Evolutionary conservation across 2,113 vertebrate species (phyloP).

Genomic region (Daphoenositta chrysoptera): DNA sequence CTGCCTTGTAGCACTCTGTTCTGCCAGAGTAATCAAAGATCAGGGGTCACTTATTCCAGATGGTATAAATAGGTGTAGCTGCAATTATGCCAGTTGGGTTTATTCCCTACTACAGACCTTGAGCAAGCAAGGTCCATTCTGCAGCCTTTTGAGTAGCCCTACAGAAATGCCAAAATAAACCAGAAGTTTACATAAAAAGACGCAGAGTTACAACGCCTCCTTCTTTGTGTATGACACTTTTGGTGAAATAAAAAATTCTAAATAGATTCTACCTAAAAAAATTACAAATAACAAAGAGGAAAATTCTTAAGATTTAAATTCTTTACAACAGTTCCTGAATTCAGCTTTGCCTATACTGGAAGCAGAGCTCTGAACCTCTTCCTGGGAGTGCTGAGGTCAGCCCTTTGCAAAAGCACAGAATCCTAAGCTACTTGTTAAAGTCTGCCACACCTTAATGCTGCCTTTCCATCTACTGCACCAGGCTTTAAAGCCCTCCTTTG

Average conservation of each 20-base stretch:
- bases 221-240: neutral
- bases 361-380: neutral
- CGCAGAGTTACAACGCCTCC: accelerated
- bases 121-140: neutral
- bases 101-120: neutral
- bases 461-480: neutral
- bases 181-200: neutral
- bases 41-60: neutral
- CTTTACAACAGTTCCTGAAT: neutral
- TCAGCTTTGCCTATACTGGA: neutral
- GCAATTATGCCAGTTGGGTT: neutral
- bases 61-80: neutral
- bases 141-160: neutral
- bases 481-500: neutral
- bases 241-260: neutral
- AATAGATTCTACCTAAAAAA: neutral
- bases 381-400: neutral
- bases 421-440: neutral
- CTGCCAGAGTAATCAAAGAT: neutral
- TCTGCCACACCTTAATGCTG: neutral
- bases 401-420: neutral
- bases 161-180: neutral
- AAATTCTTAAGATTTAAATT: neutral
- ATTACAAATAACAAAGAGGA: neutral
- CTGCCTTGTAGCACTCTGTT: neutral